Percentiles rank a stretch among this genome's conserved stretches.
Conservation (phyloP, 1,140 invertebrate genomes). For the Elysia chlorotica region DNA sequence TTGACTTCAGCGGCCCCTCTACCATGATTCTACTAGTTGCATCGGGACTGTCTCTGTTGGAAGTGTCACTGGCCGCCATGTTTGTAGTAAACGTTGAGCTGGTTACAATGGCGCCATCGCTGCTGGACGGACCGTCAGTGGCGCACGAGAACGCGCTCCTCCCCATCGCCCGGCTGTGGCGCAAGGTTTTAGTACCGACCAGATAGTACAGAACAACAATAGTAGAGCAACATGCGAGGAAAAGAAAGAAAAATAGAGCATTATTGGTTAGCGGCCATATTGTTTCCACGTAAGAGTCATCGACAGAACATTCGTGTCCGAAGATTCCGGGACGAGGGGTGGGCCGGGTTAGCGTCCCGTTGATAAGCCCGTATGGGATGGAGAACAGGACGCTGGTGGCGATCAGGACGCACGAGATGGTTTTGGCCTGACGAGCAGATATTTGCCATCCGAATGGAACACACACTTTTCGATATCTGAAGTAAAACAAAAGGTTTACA, state of each 20-base stretch:
- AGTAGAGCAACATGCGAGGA: not conserved
- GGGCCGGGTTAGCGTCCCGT: not conserved
- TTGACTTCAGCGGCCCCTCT: no score
- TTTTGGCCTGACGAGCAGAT: not conserved
- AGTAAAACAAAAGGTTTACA: not conserved
- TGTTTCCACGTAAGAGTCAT: not conserved
- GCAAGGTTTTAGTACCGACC: not conserved
- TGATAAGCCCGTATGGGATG: slow-evolving; percentile 4
- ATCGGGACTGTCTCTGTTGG: no score
- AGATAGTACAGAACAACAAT: not conserved
- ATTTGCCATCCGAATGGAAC: not conserved
- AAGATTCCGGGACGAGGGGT: not conserved
- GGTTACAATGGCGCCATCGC: no score
- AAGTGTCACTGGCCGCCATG: no score
- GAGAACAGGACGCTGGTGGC: not conserved
- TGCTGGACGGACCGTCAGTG: no score
- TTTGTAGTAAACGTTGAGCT: no score
- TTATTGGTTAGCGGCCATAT: slow-evolving; percentile 1
- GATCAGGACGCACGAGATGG: not conserved
- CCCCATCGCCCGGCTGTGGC: not conserved
- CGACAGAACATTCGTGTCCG: slow-evolving; percentile 3
- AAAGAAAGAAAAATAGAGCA: slow-evolving; percentile 2
- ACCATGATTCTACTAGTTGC: no score
- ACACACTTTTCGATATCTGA: slow-evolving; percentile 15
- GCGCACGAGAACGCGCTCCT: no score